Evolutionary conservation across 2,797 vertebrate species (phyloP), one percentile per base, ranked within the genome.

Genomic region (Megalops cyprinoides): DNA sequence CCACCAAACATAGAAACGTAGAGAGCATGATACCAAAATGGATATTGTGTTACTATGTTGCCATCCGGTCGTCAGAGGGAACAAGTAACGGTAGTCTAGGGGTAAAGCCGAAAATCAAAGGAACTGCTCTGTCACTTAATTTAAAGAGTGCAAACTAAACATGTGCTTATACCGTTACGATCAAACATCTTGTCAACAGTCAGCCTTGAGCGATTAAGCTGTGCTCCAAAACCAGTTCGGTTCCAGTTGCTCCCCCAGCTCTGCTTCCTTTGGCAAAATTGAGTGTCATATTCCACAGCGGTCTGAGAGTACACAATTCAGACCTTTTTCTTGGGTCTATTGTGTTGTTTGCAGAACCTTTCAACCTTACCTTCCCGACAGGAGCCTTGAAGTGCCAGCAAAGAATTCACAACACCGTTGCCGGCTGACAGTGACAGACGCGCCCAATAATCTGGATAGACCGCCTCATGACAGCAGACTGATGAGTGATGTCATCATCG

Each of bases 301-400:
- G n/a, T 28, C 34, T 71, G 9, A 71, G 44, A 39, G 67, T 71
- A 67, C 39, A 44, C 37, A 71, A 71, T 44, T 42, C 8, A 7
- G 37, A 39, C 23, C 44, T 71, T 15, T 31, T 71, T 65, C 8
- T 34, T 34, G 3, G 67, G 71, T 71, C 37, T 42, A 7, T 44
- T 53, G 74, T 62, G 46, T 62, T 71, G 44, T 71, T 71, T 71
- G 42, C 42, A 78, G 37, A 53, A 60, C 76, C 60, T 49, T 71
- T 71, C 67, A 42, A 71, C 67, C 74, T 76, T 7, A 51, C 74
- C 74, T 76, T 76, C 53, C 46, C 37, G 74, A 51, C 74, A 51
- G 28, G 23, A 56, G 20, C 74, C 20, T 76, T 76, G 48, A 56
- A 76, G 53, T 76, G 48, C 74, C 53, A 76, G 1, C 37, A 74